These are phyloP conservation scores for Uria aalge DNA, from an alignment of 2,113 vertebrate species.

Conservation along the genomic window DNA sequence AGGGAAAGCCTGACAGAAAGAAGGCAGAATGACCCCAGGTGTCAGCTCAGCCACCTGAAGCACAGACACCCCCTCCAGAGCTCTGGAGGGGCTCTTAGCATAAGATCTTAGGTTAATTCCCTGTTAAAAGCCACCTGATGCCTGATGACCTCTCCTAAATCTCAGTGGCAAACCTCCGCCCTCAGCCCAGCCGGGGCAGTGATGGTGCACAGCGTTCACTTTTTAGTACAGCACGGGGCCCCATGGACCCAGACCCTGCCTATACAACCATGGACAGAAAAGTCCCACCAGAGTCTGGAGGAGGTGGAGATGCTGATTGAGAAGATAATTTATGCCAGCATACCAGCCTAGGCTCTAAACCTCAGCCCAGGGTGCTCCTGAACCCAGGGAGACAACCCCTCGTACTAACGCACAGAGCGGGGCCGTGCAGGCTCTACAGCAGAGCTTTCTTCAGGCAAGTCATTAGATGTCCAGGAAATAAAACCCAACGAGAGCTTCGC, in stretches of 20 bases:
- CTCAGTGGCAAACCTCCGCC: neutral
- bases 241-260: neutral
- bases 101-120: neutral
- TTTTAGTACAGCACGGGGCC: neutral
- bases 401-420: fast-evolving
- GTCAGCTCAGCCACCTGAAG: neutral
- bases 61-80: neutral
- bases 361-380: neutral
- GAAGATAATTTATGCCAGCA: neutral
- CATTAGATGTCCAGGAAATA: neutral
- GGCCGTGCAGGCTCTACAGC: neutral
- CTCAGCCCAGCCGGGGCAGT: neutral
- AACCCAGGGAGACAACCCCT: neutral
- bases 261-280: neutral
- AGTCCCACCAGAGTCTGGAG: neutral
- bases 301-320: neutral
- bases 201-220: neutral
- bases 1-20: neutral
- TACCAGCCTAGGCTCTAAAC: neutral
- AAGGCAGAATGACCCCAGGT: neutral
- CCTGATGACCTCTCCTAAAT: neutral
- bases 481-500: neutral
- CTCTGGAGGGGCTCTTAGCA: neutral
- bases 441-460: neutral
- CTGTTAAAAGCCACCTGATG: neutral